These are phyloP conservation scores for Drosophila koepferae DNA, from an alignment of 2,888 invertebrate genomes.

Conservation along the genomic window DNA sequence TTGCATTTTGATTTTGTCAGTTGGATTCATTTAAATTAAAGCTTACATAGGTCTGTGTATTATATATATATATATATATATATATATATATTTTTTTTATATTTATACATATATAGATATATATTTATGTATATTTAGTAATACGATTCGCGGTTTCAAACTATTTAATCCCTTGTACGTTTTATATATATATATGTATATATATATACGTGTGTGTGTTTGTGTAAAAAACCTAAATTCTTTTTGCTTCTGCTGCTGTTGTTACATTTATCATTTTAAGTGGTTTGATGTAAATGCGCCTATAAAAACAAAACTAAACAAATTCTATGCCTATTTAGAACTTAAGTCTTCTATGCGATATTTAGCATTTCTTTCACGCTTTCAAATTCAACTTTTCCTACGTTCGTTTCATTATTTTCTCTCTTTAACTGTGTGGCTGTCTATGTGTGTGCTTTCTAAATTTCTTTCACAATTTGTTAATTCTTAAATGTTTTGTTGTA, in stretches of 20 bases:
- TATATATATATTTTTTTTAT: slow-evolving; percentile 20
- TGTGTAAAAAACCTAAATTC: slow-evolving; percentile 41
- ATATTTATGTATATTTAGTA: slow-evolving; percentile 78
- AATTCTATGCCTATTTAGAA: slow-evolving; percentile 45
- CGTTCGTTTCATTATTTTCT: slow-evolving; percentile 23
- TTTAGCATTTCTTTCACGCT: slow-evolving; percentile 36
- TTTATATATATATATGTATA: slow-evolving; percentile 60
- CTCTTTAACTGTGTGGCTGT: slow-evolving; percentile 17
- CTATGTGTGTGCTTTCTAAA: slow-evolving; percentile 54
- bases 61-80: slow-evolving; percentile 44
- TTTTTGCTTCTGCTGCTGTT: slow-evolving; percentile 27
- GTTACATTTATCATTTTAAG: slow-evolving; percentile 36
- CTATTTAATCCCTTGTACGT: slow-evolving; percentile 82
- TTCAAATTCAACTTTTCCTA: slow-evolving; percentile 61
- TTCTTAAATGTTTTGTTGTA: slow-evolving; percentile 33
- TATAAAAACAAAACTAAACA: slow-evolving; percentile 56
- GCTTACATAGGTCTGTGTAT: slow-evolving; percentile 52
- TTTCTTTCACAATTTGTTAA: slow-evolving; percentile 41
- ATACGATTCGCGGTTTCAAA: slow-evolving; percentile 83
- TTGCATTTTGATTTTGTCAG: slow-evolving; percentile 32
- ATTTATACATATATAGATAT: slow-evolving; percentile 46
- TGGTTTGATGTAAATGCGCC: slow-evolving; percentile 67
- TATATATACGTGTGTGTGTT: slow-evolving; percentile 41
- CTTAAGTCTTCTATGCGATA: slow-evolving; percentile 32
- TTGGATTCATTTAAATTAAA: slow-evolving; percentile 56